phyloP scores from a whole-genome alignment of 1,140 invertebrate species.

The Hyles euphorbiae region DNA sequence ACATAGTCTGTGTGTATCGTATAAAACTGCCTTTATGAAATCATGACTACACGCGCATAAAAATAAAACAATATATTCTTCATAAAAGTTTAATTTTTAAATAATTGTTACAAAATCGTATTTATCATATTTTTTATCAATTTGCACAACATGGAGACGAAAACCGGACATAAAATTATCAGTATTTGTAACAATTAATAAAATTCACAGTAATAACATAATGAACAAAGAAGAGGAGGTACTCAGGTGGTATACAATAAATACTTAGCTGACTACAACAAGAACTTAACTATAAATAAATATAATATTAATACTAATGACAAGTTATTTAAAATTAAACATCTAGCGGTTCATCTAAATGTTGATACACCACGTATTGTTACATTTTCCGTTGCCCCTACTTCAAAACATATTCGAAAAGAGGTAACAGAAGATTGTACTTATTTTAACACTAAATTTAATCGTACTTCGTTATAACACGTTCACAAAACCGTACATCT shows the following conservation, averaged over 20 bases:
- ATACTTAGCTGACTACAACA: slow-evolving; percentile 56
- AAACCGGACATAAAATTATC: neutral
- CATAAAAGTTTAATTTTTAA: slow-evolving; percentile 21
- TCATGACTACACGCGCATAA: neutral
- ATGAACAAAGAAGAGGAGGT: slow-evolving; percentile 64
- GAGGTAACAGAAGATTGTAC: slow-evolving; percentile 72
- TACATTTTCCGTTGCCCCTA: slow-evolving; percentile 71
- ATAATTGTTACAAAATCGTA: slow-evolving; percentile 18
- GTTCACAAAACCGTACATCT: neutral
- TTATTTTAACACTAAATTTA: slow-evolving; percentile 44
- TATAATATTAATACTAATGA: slow-evolving; percentile 73
- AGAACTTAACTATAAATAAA: slow-evolving; percentile 65
- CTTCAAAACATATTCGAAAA: slow-evolving; percentile 52
- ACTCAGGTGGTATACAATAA: slow-evolving; percentile 70
- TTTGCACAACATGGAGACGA: neutral
- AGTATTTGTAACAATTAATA: slow-evolving; percentile 15
- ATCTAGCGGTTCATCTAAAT: slow-evolving; percentile 68
- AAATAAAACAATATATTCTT: slow-evolving; percentile 21
- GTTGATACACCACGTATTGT: slow-evolving; percentile 45
- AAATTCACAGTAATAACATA: slow-evolving; percentile 17
- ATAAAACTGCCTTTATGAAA: too few species aligned
- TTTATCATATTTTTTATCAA: neutral
- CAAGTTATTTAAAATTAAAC: slow-evolving; percentile 68
- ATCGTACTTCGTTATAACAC: slow-evolving; percentile 13
- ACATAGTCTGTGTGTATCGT: too few species aligned